Conservation (phyloP, 1,140 invertebrate genomes). For the Agrilus planipennis region DNA sequence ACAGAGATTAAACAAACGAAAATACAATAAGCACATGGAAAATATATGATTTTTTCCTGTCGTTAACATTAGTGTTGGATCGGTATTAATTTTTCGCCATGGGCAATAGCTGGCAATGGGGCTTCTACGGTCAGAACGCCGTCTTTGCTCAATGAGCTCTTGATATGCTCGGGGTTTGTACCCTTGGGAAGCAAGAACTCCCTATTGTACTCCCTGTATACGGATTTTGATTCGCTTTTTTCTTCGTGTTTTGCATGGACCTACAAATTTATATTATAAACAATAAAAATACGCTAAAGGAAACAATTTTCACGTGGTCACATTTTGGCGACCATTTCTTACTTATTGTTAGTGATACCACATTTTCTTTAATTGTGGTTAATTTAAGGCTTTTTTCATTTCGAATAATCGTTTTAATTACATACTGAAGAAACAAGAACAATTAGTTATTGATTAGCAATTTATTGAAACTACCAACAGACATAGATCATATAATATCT, state of each 20-base stretch:
- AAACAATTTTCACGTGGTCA: too few relatives aligned
- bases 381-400: too few relatives aligned
- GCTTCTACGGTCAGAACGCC: conserved; percentile 89
- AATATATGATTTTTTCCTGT: neutral
- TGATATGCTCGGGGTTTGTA: conserved; percentile 84
- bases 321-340: too few relatives aligned
- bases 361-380: too few relatives aligned
- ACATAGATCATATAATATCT: too few relatives aligned
- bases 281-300: too few relatives aligned
- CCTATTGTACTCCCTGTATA: conserved; percentile 91
- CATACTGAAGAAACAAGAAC: too few relatives aligned
- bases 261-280: conserved; percentile 39
- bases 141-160: conserved; percentile 81
- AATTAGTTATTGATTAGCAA: too few relatives aligned
- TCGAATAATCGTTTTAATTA: too few relatives aligned
- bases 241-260: conserved; percentile 95
- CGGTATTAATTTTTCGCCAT: conserved; percentile 64
- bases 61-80: conserved; percentile 52
- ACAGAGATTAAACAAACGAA: conserved; percentile 1
- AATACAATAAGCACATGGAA: neutral
- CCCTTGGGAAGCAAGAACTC: conserved; percentile 90
- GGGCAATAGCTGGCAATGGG: conserved; percentile 65
- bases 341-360: too few relatives aligned
- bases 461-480: too few relatives aligned
- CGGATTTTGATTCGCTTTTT: conserved; percentile 85